Conservation (phyloP, 2,113 vertebrate genomes). For the Formicarius rufipectus region DNA sequence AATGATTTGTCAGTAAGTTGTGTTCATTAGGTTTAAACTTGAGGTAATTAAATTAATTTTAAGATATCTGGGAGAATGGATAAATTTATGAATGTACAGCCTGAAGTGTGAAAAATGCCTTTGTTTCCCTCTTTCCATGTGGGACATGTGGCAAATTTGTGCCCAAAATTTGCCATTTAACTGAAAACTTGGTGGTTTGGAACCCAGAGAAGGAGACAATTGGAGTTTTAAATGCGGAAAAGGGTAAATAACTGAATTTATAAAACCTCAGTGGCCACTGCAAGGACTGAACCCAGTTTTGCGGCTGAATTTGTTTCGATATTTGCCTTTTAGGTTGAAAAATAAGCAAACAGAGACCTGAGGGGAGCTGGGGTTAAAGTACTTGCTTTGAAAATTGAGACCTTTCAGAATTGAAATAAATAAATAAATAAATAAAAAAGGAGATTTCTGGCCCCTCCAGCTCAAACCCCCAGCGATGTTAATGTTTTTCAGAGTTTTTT, state of each 20-base stretch:
- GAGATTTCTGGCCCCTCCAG: background rate
- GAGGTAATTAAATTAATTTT: background rate
- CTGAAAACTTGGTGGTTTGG: background rate
- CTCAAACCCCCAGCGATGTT: background rate
- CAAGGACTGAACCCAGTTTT: background rate
- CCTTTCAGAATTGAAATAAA: background rate
- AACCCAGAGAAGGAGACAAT: no score
- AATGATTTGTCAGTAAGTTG: background rate
- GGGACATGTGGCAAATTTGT: background rate
- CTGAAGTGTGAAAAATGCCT: background rate
- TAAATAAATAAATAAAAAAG: background rate
- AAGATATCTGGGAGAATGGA: background rate
- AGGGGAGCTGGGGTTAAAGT: background rate
- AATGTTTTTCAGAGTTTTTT: slow-evolving; percentile 35
- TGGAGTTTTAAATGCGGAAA: background rate
- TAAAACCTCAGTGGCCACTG: background rate
- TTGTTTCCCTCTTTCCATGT: background rate
- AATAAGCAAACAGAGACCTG: background rate
- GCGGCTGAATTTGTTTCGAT: fast-evolving
- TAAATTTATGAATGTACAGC: background rate
- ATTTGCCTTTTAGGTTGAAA: background rate
- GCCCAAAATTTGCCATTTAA: background rate
- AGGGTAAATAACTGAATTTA: background rate
- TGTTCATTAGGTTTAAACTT: background rate
- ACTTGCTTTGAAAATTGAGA: background rate